Conservation (phyloP, 2,113 vertebrate genomes). For the Hassar affinis region DNA sequence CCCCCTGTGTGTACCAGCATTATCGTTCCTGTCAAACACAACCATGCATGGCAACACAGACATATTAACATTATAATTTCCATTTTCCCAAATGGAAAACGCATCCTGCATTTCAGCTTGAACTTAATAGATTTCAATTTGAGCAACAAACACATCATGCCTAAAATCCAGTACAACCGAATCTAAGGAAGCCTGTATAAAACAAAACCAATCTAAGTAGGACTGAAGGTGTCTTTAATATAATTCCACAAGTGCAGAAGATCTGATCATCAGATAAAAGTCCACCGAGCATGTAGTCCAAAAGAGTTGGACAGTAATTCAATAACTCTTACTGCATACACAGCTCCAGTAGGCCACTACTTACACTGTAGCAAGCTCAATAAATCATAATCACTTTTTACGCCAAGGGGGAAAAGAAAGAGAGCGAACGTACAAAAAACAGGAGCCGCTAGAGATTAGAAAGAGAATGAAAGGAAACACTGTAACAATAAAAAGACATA, state of each 20-base stretch:
- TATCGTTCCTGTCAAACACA: slow-evolving; percentile 30
- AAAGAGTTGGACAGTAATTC: slow-evolving; percentile 28
- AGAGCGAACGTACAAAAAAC: background rate
- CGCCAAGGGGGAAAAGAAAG: background rate
- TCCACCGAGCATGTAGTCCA: background rate
- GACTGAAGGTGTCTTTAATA: slow-evolving; percentile 1
- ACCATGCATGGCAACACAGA: slow-evolving; percentile 13
- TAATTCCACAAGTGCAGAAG: slow-evolving; percentile 8
- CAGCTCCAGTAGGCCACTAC: background rate
- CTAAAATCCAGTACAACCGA: background rate
- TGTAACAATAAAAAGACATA: background rate
- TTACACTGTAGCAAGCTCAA: slow-evolving; percentile 27
- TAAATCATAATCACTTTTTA: slow-evolving; percentile 27
- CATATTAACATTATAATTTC: background rate
- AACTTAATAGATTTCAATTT: background rate
- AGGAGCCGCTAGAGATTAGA: background rate
- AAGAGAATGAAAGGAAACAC: background rate
- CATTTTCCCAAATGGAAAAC: background rate
- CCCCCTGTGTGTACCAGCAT: slow-evolving; percentile 15
- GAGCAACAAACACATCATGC: background rate
- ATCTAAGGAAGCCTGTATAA: background rate
- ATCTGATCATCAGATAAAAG: slow-evolving; percentile 7
- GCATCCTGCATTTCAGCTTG: background rate
- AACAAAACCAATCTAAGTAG: background rate
- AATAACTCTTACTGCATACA: slow-evolving; percentile 12